These are phyloP conservation scores for Thomomys bottae DNA, from an alignment of 2,113 vertebrate species.

Conservation along the genomic window DNA sequence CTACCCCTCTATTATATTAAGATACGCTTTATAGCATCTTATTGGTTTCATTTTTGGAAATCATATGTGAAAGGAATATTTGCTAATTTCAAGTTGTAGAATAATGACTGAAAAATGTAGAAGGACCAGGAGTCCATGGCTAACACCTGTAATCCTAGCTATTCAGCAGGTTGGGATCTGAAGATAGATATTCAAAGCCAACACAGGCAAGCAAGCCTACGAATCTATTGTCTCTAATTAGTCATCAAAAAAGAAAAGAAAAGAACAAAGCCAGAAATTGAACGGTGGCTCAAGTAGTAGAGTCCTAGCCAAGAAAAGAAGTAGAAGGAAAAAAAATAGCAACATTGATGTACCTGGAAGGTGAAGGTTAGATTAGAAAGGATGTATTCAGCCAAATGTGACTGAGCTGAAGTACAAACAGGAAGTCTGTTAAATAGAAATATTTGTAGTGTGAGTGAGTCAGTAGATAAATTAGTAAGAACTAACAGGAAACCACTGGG, in stretches of 20 bases:
- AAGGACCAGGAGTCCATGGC: neutral
- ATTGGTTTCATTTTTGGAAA: neutral
- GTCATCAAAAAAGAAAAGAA: no score
- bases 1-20: neutral
- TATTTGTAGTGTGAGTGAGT: neutral
- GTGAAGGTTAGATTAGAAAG: neutral
- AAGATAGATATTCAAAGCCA: no score
- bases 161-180: no score
- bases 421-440: neutral
- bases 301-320: no score
- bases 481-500: neutral
- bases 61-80: conserved; percentile 44
- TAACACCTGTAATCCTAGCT: no score
- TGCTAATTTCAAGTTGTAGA: conserved; percentile 22
- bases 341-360: neutral
- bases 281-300: no score
- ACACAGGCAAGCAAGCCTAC: no score
- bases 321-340: neutral
- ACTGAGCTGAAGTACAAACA: neutral
- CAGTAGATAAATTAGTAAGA: neutral
- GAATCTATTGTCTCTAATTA: no score
- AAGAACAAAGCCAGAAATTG: neutral
- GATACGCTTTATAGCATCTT: conserved; percentile 9
- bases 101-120: conserved; percentile 37
- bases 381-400: conserved; percentile 28